phyloP scores from a whole-genome alignment of 1,140 invertebrate genomes.

The Formica selysi region DNA sequence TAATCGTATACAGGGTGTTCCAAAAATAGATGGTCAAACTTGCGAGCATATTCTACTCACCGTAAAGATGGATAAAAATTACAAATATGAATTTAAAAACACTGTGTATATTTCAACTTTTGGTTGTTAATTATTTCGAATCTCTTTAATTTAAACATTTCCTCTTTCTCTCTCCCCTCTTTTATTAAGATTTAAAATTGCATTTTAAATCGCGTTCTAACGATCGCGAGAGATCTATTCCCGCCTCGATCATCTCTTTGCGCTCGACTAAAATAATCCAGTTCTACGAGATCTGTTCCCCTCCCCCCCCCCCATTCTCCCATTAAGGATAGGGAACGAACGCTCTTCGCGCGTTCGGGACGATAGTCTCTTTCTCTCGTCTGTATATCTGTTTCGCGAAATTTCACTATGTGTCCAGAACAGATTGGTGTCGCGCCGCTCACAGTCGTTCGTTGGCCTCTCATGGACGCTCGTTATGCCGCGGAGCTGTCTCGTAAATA shows the following conservation, averaged over 20 bases:
- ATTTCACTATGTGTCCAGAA: slow-evolving; percentile 81
- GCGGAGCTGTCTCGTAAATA: slow-evolving; percentile 83
- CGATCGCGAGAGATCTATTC: slow-evolving; percentile 9
- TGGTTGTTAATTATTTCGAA: background rate
- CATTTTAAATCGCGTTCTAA: slow-evolving; percentile 30
- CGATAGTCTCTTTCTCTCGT: slow-evolving; percentile 67
- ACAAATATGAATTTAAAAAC: too few species aligned
- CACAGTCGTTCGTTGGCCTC: slow-evolving; percentile 80
- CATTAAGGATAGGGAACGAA: too few species aligned
- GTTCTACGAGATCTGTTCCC: background rate
- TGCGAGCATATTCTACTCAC: background rate
- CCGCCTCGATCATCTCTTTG: background rate
- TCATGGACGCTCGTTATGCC: slow-evolving; percentile 82
- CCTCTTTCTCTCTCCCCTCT: background rate
- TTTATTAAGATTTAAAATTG: background rate
- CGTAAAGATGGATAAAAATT: too few species aligned
- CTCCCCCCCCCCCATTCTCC: background rate
- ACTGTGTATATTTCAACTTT: background rate
- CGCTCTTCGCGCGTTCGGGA: slow-evolving; percentile 38
- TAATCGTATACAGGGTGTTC: too few species aligned
- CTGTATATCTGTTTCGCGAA: slow-evolving; percentile 78
- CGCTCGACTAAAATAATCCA: slow-evolving; percentile 34
- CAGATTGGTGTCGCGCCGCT: slow-evolving; percentile 83
- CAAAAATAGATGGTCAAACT: too few species aligned
- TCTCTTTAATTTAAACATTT: background rate